phyloP scores from a whole-genome alignment of 2,888 invertebrate genomes.

The Danaus chrysippus region DNA sequence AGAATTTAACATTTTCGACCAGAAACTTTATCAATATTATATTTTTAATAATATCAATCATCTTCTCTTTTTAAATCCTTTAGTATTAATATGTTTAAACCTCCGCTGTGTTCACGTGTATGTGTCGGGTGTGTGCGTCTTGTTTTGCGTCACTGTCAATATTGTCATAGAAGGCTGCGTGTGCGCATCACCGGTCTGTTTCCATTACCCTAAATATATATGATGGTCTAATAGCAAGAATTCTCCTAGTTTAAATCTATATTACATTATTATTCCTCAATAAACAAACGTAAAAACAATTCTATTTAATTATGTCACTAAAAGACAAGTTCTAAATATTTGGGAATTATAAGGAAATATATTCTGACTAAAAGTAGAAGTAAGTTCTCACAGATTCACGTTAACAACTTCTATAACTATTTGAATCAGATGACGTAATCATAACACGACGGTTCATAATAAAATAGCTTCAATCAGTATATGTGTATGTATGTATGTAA shows the following conservation, averaged over 20 bases:
- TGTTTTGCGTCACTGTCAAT: slow-evolving; percentile 54
- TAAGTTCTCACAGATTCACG: too few relatives aligned
- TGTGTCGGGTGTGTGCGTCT: slow-evolving; percentile 30
- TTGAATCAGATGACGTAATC: slow-evolving; percentile 11
- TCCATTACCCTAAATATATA: slow-evolving; percentile 18
- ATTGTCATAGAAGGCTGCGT: slow-evolving; percentile 46
- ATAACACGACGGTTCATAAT: background rate
- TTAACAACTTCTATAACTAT: background rate
- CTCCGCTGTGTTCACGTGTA: slow-evolving; percentile 2
- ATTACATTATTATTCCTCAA: too few relatives aligned
- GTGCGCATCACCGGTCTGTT: slow-evolving; percentile 25
- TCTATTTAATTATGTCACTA: too few relatives aligned
- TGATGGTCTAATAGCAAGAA: background rate
- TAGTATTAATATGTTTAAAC: background rate
- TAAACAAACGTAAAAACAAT: too few relatives aligned
- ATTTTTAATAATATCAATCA: too few relatives aligned
- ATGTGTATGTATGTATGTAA: background rate
- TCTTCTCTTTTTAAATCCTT: too few relatives aligned
- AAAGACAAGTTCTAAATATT: too few relatives aligned
- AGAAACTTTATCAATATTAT: too few relatives aligned
- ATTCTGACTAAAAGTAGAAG: too few relatives aligned
- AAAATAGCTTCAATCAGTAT: background rate
- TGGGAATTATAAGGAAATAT: too few relatives aligned
- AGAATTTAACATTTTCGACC: too few relatives aligned
- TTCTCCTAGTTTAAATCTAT: too few relatives aligned